Evolutionary conservation across 2,797 vertebrate species (phyloP).

Genomic region (Phrynocephalus guinanensis): DNA sequence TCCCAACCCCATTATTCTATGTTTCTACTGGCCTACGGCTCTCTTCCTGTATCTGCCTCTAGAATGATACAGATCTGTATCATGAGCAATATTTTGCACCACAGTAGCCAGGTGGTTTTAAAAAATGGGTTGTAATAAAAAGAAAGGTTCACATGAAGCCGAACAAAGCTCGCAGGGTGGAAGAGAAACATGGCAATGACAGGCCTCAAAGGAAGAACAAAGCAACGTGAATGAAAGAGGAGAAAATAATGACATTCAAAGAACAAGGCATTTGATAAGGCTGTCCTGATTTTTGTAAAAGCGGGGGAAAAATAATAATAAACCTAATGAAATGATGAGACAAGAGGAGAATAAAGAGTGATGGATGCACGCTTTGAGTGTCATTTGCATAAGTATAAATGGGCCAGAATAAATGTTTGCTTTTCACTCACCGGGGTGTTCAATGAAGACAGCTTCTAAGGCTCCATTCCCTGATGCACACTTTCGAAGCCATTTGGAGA

Average conservation of each 20-base stretch:
- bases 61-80: background rate
- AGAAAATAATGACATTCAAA: background rate
- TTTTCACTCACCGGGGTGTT: background rate
- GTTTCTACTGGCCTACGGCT: background rate
- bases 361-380: background rate
- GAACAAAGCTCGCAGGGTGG: background rate
- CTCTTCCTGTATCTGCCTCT: background rate
- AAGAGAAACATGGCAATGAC: background rate
- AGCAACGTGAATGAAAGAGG: background rate
- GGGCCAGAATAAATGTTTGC: constrained; percentile 24
- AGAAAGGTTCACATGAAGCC: background rate
- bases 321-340: constrained; percentile 19
- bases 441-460: background rate
- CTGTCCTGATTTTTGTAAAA: background rate
- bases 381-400: constrained; percentile 9
- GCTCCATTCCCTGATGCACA: background rate
- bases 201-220: constrained; percentile 7
- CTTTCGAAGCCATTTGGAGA: background rate
- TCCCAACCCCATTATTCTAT: too few species aligned
- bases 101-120: background rate
- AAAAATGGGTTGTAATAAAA: background rate
- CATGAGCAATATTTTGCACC: background rate
- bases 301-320: too few species aligned
- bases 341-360: constrained; percentile 21
- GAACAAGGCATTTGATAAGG: constrained; percentile 4